phyloP scores from a whole-genome alignment of 2,888 invertebrate species.

The Mesoligia furuncula region DNA sequence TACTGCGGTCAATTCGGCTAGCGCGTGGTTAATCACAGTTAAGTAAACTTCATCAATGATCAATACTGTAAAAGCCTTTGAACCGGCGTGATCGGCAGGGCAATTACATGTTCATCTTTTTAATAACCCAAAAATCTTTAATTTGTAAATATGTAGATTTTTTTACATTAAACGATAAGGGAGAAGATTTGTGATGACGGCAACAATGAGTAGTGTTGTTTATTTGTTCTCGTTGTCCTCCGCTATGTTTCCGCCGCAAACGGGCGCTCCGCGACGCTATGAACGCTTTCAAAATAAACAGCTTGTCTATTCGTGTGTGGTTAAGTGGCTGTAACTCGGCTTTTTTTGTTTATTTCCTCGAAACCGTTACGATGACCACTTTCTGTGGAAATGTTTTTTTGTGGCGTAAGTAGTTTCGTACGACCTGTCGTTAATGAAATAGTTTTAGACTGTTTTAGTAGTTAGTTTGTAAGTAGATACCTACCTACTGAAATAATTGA shows the following conservation, averaged over 20 bases:
- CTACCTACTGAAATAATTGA: neutral
- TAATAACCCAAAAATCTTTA: neutral
- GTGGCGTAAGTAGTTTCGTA: slow-evolving; percentile 38
- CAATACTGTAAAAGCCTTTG: neutral
- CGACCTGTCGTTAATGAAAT: slow-evolving; percentile 38
- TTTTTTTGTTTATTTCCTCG: slow-evolving; percentile 77
- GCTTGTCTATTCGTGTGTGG: slow-evolving; percentile 77
- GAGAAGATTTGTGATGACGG: slow-evolving; percentile 31
- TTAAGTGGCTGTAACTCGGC: slow-evolving; percentile 77
- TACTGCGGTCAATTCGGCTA: too few species aligned
- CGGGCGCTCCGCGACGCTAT: slow-evolving; percentile 65
- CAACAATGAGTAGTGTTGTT: slow-evolving; percentile 36
- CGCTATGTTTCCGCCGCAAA: slow-evolving; percentile 41
- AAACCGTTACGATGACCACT: slow-evolving; percentile 69
- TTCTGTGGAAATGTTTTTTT: slow-evolving; percentile 67
- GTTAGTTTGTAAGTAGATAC: neutral
- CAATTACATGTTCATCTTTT: neutral
- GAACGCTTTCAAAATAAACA: slow-evolving; percentile 81
- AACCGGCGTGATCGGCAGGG: neutral
- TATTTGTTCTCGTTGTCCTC: slow-evolving; percentile 64
- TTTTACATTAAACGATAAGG: neutral
- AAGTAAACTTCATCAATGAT: neutral
- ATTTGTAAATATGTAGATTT: neutral
- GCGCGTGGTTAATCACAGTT: too few species aligned
- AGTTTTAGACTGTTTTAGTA: slow-evolving; percentile 7